Evolutionary conservation across 2,888 invertebrate species (phyloP), one percentile per base, ranked within the genome.

Genomic region (Sinopyrophorus schimmeli): DNA sequence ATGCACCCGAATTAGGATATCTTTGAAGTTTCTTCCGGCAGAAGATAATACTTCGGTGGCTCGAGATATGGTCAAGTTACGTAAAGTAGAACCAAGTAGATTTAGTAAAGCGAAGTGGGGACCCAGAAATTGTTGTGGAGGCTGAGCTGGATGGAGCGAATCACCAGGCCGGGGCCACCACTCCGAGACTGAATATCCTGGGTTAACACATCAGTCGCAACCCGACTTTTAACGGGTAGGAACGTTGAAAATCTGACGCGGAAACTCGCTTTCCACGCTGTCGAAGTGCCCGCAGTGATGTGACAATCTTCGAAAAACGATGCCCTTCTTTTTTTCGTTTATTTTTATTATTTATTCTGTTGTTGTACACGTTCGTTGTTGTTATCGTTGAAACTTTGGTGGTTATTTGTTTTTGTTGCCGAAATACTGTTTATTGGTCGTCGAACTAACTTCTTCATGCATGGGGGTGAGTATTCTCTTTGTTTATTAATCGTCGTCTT

Each of bases 131-230:
- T 57, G 54, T 7, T 6, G 60, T 57, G 69, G 69, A 69, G 71
- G 71, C 70, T 67, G 69, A 64, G 57, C 66, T 60, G 64, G 51
- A 54, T 57, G 53, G 60, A 63, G 60, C 71, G 71, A 71, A 71
- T 71, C 71, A 71, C 59, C 65, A 64, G 37, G 57, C 59, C 47
- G 59, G 61, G 56, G 59, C 67, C 66, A 67, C 69, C 68, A 68
- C 68, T 67, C 61, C 64, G 55, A 57, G 57, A 55, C 58, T 60
- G 57, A 58, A 53, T 59, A 58, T 59, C 57, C 54, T 57, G 47
- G 55, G 54, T 56, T 55, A 41, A 59, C 57, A 60, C 60, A 55
- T 62, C 64, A 67, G 67, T 66, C 59, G 58, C 52, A 53, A 62
- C 58, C 59, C 58, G 60, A 60, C 61, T 55, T 53, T 57, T 53